Evolutionary conservation across 2,113 vertebrate species (phyloP), one percentile per base, ranked within the genome.

Genomic region (Apodemus sylvaticus): DNA sequence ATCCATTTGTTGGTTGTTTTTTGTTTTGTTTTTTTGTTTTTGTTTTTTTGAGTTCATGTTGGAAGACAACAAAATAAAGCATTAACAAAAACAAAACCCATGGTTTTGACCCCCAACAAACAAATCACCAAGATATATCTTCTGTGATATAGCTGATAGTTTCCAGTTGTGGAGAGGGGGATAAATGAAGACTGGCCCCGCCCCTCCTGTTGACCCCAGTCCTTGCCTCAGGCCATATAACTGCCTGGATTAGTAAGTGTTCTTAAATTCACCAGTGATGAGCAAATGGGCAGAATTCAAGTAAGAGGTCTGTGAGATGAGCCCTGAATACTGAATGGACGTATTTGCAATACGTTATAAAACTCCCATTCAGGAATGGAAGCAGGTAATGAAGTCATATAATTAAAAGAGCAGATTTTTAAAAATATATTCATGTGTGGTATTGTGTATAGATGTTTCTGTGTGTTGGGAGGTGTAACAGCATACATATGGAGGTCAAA

Each of bases 41-140:
- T 62, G 3, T 64, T 90, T 3, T 96, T 95, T 79, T 95, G 58
- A 94, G 55, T 29, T 96, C 60, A 68, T 88, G 51, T 64, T 91
- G 31, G 34, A 60, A 36, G 71, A 20, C 29, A 60, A n/a, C 20
- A 58, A 85, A 92, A 83, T 29, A 60, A 86, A n/a, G 62, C 39
- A 81, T 81, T 74, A 36, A 20, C 11, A 26, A 89, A 82, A 42
- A 58, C 78, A 81, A 39, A 58, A 87, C 45, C 45, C 8, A 39
- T 68, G 58, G 29, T 92, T 92, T 89, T 91, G 64, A 64, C n/a
- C 39, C 64, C 76, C 34, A 81, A 85, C n/a, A 90, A 60, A 94
- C 55, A 87, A 89, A 77, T 74, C 76, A 51, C 7, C 51, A 71
- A 91, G n/a, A 9, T 66, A 1, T 16, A 68, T 42, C 91, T 5